Evolutionary conservation across 2,797 vertebrate genomes (phyloP).

Genomic region (Protonibea diacanthus): DNA sequence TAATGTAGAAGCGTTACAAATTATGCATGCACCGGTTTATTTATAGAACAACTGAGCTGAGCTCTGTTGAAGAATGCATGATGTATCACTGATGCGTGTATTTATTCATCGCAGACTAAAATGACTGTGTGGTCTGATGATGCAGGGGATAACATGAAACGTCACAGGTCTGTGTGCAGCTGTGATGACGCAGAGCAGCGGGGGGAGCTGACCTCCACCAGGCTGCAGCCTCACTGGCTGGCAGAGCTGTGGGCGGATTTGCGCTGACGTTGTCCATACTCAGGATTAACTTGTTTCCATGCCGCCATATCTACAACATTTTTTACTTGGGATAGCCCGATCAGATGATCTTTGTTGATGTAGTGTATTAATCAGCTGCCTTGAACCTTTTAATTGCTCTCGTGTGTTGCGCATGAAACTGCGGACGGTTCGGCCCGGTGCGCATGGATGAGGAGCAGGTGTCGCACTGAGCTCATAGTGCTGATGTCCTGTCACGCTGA

Average conservation of each 20-base stretch:
- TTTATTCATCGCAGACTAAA: not conserved
- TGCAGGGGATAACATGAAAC: not conserved
- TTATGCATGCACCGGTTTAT: conserved; percentile 52
- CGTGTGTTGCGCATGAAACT: not conserved
- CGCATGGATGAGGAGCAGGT: conserved; percentile 62
- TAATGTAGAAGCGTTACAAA: conserved; percentile 24
- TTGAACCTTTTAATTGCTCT: fast-evolving
- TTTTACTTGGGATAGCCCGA: not conserved
- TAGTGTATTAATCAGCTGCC: fast-evolving
- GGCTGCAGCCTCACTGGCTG: conserved; percentile 56
- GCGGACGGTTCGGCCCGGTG: conserved; percentile 1
- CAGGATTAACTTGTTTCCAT: conserved; percentile 86
- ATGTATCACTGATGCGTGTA: not conserved
- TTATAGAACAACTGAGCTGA: conserved; percentile 35
- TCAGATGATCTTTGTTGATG: not conserved
- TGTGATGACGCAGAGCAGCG: conserved; percentile 40
- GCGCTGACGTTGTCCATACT: conserved; percentile 62
- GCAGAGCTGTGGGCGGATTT: conserved; percentile 69
- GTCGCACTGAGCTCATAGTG: conserved; percentile 38
- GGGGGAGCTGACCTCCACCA: conserved; percentile 53
- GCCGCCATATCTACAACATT: conserved; percentile 71
- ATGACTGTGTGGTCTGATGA: too few species aligned
- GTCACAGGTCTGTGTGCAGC: not conserved
- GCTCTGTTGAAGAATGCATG: not conserved
- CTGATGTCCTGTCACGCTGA: conserved; percentile 64